Evolutionary conservation across 2,113 vertebrate species (phyloP).

Genomic region (Prionailurus viverrinus): DNA sequence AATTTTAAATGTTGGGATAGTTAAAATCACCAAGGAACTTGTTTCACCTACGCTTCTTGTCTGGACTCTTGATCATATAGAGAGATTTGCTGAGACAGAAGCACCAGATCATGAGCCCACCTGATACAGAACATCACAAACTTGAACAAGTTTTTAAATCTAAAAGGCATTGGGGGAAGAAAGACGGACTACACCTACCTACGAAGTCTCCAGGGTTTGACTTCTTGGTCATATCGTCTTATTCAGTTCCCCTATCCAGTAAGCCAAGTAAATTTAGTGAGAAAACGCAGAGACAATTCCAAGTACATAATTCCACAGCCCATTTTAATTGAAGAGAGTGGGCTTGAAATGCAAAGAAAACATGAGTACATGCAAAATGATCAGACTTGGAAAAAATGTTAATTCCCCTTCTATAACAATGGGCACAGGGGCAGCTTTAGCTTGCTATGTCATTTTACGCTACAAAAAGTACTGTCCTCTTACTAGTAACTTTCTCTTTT

Average conservation of each 20-base stretch:
- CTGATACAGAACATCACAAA: background rate
- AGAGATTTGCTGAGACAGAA: background rate
- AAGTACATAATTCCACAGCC: background rate
- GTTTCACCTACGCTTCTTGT: background rate
- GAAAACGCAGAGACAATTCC: background rate
- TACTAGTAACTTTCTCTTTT: background rate
- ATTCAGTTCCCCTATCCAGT: background rate
- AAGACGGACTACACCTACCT: background rate
- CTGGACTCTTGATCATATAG: background rate
- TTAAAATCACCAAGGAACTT: background rate
- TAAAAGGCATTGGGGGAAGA: background rate
- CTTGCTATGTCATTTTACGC: background rate
- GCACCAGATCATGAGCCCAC: background rate
- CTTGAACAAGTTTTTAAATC: background rate
- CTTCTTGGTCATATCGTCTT: background rate
- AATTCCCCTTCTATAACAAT: background rate
- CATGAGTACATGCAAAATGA: background rate
- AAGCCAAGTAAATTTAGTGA: background rate
- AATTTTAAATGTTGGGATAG: background rate
- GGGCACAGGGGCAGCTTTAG: background rate
- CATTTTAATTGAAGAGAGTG: background rate
- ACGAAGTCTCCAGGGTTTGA: background rate
- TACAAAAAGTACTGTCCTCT: background rate
- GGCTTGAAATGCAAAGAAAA: background rate
- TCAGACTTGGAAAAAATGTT: background rate